phyloP scores from a whole-genome alignment of 2,888 invertebrate species.

The Pilophorus perplexus region DNA sequence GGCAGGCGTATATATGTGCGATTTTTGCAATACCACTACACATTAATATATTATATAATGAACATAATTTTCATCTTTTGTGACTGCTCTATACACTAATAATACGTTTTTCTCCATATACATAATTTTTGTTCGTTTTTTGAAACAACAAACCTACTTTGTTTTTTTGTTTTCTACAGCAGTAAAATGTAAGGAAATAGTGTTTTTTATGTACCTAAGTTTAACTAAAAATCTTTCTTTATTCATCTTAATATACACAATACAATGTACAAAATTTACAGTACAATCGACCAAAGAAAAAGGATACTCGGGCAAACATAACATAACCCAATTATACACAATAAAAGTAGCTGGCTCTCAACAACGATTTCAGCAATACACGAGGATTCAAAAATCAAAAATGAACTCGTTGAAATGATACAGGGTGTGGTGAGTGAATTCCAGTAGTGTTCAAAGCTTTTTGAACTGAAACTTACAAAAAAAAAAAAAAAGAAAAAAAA shows the following conservation, averaged over 20 bases:
- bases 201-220: constrained; percentile 12
- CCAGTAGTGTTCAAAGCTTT: too few relatives aligned
- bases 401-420: too few relatives aligned
- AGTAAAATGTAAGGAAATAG: constrained; percentile 35
- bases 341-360: too few relatives aligned
- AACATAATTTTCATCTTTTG: constrained; percentile 27
- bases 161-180: constrained; percentile 29
- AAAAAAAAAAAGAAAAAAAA: too few relatives aligned
- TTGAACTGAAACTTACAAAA: too few relatives aligned
- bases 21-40: constrained; percentile 43
- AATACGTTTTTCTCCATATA: constrained; percentile 43
- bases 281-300: constrained; percentile 15
- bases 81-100: constrained; percentile 45
- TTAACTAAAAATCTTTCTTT: constrained; percentile 39
- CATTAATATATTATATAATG: constrained; percentile 44
- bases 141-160: background rate
- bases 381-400: too few relatives aligned
- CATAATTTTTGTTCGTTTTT: constrained; percentile 25
- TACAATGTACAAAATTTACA: constrained; percentile 47
- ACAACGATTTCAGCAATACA: too few relatives aligned
- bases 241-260: constrained; percentile 45
- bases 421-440: too few relatives aligned
- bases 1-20: constrained; percentile 41
- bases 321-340: too few relatives aligned
- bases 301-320: constrained; percentile 43